Conservation (phyloP, 2,113 vertebrate genomes). For the Grammomys surdaster region DNA sequence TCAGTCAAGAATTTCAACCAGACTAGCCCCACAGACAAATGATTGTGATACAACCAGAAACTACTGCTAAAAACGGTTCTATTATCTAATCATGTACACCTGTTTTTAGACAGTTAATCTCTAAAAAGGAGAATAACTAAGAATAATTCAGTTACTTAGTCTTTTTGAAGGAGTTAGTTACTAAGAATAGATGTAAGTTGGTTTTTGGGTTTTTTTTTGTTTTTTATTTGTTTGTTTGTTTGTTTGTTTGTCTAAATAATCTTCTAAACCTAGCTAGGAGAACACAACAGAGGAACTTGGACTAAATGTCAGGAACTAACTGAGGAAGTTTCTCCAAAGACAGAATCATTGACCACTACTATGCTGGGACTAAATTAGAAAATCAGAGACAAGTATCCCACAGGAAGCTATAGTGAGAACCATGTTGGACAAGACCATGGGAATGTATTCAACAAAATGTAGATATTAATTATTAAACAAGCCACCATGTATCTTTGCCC, state of each 20-base stretch:
- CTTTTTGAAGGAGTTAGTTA: constrained; percentile 7
- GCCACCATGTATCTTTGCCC: neutral
- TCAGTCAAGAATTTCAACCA: constrained; percentile 27
- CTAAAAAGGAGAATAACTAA: neutral
- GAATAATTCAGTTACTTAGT: neutral
- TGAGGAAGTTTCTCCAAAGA: constrained; percentile 56
- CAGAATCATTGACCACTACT: constrained; percentile 42
- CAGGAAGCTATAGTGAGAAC: constrained; percentile 42
- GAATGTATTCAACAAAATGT: neutral
- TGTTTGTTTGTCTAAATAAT: neutral
- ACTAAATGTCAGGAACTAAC: constrained; percentile 33
- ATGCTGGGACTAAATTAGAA: neutral
- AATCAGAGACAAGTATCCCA: neutral
- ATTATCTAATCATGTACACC: neutral
- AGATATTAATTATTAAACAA: neutral
- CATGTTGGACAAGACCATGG: neutral
- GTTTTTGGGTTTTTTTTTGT: neutral
- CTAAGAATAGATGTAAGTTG: neutral
- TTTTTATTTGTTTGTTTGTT: neutral
- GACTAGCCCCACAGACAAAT: neutral
- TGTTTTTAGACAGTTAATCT: constrained; percentile 1
- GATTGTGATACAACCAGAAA: constrained; percentile 5
- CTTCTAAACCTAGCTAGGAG: neutral
- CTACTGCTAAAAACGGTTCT: neutral
- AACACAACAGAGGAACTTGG: neutral